phyloP scores from a whole-genome alignment of 2,113 vertebrate species.

The Cnemophilus loriae region DNA sequence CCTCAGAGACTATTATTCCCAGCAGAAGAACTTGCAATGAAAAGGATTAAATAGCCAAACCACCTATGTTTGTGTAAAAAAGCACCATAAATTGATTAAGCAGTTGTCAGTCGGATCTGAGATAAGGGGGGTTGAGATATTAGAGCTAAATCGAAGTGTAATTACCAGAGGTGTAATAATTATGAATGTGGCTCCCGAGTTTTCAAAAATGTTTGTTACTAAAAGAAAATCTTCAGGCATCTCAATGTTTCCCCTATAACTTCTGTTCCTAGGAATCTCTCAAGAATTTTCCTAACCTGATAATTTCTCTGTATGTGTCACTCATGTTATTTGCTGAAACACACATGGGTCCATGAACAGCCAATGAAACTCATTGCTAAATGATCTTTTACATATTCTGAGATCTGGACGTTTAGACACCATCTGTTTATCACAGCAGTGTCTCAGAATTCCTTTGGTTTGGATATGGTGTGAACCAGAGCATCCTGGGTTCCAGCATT shows the following conservation, averaged over 20 bases:
- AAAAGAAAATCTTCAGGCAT: neutral
- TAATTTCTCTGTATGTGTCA: neutral
- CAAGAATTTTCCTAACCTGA: neutral
- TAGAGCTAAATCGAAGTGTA: neutral
- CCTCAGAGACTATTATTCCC: neutral
- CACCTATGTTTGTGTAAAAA: neutral
- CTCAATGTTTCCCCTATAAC: accelerated
- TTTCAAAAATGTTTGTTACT: neutral
- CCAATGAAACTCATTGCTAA: neutral
- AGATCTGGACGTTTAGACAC: neutral
- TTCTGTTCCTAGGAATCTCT: neutral
- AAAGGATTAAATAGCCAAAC: neutral
- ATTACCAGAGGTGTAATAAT: neutral
- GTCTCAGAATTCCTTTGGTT: neutral
- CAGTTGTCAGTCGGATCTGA: neutral
- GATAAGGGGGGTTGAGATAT: neutral
- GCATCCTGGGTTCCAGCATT: neutral
- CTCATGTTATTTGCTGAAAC: neutral
- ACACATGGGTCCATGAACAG: neutral
- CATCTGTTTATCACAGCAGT: neutral
- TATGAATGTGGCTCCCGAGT: neutral
- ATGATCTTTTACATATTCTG: neutral
- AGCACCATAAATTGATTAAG: neutral
- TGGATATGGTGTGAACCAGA: neutral
- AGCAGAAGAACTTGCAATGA: neutral